These are phyloP conservation scores for Endomychus coccineus DNA, from an alignment of 2,888 invertebrate genomes.

Conservation along the genomic window DNA sequence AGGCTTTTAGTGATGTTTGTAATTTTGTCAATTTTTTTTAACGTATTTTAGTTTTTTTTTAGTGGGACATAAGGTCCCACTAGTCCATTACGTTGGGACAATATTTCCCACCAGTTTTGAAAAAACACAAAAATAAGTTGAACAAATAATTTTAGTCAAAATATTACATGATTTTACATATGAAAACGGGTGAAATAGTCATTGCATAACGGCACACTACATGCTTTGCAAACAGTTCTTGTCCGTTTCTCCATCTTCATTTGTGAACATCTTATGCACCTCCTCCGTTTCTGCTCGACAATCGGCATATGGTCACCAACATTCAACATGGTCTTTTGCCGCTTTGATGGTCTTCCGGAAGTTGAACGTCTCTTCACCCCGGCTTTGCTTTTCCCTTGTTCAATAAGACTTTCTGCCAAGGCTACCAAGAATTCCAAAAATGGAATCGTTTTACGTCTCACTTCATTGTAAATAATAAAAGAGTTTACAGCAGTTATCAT, in stretches of 20 bases:
- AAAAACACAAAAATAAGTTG: conserved; percentile 7
- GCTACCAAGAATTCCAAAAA: conserved; percentile 2
- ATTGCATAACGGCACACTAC: conserved; percentile 7
- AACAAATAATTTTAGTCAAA: conserved; percentile 4
- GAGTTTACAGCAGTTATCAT: conserved; percentile 2
- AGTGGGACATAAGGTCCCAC: conserved; percentile 2
- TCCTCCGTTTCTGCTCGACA: neutral
- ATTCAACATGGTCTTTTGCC: neutral
- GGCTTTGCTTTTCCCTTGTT: neutral
- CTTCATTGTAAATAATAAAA: conserved; percentile 1
- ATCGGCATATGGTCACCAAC: conserved; percentile 3
- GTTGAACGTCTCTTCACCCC: neutral
- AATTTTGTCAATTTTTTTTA: conserved; percentile 4
- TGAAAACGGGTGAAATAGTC: conserved; percentile 5
- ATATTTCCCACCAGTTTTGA: conserved; percentile 7
- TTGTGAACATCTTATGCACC: conserved; percentile 6
- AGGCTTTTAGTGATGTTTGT: conserved; percentile 4
- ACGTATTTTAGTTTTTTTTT: conserved; percentile 6
- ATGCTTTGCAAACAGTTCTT: conserved; percentile 6
- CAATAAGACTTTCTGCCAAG: conserved; percentile 1
- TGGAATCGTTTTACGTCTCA: conserved; percentile 1
- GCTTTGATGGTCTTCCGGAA: conserved; percentile 2
- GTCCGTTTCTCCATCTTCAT: conserved; percentile 7
- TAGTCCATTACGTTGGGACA: conserved; percentile 6
- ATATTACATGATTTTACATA: conserved; percentile 7